These are phyloP conservation scores for Euplexia lucipara DNA, from an alignment of 2,888 invertebrate genomes.

Conservation along the genomic window DNA sequence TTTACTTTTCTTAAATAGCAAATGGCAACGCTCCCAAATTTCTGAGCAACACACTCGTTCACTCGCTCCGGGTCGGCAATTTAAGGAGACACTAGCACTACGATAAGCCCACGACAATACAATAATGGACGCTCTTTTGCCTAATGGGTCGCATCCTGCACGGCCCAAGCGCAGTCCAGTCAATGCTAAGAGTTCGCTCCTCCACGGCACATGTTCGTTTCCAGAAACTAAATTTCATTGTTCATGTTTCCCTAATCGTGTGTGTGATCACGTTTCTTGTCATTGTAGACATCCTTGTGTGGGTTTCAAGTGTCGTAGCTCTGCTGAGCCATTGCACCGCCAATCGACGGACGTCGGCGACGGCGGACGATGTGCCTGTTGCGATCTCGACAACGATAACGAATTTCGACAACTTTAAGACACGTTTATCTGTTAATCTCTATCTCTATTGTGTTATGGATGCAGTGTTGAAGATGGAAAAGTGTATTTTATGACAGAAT, in stretches of 20 bases:
- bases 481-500: constrained; percentile 74
- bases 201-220: constrained; percentile 70
- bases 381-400: constrained; percentile 75
- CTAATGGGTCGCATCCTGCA: constrained; percentile 89
- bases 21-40: constrained; percentile 62
- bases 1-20: constrained; percentile 7
- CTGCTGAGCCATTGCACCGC: constrained; percentile 50
- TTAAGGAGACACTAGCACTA: constrained; percentile 84
- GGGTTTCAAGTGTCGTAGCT: constrained; percentile 70
- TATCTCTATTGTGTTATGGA: constrained; percentile 68
- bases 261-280: constrained; percentile 72
- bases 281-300: constrained; percentile 80
- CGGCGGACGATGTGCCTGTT: constrained; percentile 76
- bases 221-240: constrained; percentile 65
- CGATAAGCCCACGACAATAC: constrained; percentile 90
- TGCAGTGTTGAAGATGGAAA: constrained; percentile 86
- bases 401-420: constrained; percentile 59
- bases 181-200: constrained; percentile 84
- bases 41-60: constrained; percentile 71
- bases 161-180: constrained; percentile 86
- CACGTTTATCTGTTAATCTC: constrained; percentile 34
- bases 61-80: constrained; percentile 77
- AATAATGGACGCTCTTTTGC: constrained; percentile 88
- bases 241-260: constrained; percentile 67
- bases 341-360: constrained; percentile 70